Evolutionary conservation across 2,113 vertebrate genomes (phyloP).

Genomic region (Lethenteron reissneri): DNA sequence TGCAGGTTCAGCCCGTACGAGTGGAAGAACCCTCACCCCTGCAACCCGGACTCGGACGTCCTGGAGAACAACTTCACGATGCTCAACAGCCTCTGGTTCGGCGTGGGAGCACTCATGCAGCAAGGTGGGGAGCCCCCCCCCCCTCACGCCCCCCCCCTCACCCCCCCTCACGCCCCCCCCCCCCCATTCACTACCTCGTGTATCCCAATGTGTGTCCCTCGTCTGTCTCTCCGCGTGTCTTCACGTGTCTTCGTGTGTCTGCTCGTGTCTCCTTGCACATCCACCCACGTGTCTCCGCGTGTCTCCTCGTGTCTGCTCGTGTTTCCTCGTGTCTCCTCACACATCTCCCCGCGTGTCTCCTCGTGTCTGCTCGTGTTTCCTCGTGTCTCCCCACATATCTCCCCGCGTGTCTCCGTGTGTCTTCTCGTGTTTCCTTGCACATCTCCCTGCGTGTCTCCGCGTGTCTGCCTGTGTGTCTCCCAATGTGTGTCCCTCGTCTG

Average conservation of each 20-base stretch:
- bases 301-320: not conserved
- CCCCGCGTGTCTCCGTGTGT: not conserved
- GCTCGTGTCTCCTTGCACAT: not conserved
- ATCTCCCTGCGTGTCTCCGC: too few species aligned
- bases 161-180: constrained; percentile 14
- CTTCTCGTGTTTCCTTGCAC: too few species aligned
- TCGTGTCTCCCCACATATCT: not conserved
- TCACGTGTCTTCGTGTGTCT: not conserved
- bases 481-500: not conserved
- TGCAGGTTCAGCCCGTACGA: constrained; percentile 38
- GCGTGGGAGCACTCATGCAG: constrained; percentile 93
- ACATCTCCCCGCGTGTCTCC: not conserved
- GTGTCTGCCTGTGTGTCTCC: too few species aligned
- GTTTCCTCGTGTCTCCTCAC: too few species aligned
- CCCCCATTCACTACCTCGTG: not conserved
- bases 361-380: not conserved
- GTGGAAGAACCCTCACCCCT: constrained; percentile 97
- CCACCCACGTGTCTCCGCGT: not conserved
- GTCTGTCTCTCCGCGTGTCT: not conserved
- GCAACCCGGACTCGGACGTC: constrained; percentile 90
- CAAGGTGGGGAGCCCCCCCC: constrained; percentile 47
- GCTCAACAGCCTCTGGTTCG: constrained; percentile 98
- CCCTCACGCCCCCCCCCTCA: constrained; percentile 12
- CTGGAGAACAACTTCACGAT: constrained; percentile 99
- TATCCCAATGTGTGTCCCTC: too few species aligned